Conservation (phyloP, 2,797 vertebrate species). For the Danio jaintianensis region DNA sequence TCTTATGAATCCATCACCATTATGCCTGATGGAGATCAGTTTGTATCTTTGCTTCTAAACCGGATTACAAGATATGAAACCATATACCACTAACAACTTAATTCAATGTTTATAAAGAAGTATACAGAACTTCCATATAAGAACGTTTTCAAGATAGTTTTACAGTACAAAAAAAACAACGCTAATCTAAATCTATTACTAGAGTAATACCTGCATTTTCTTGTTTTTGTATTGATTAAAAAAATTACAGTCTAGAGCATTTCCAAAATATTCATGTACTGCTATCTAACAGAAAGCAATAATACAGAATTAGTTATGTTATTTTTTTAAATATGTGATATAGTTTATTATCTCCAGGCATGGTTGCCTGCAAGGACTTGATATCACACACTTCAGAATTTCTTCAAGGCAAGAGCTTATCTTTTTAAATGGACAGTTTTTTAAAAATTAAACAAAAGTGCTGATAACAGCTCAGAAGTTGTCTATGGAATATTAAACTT, state of each 20-base stretch:
- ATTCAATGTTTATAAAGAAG: neutral
- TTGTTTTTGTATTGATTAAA: neutral
- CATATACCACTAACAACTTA: neutral
- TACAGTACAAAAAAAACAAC: neutral
- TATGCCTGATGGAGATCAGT: neutral
- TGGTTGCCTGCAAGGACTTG: neutral
- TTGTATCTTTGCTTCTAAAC: neutral
- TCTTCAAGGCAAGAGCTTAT: neutral
- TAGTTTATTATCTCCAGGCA: neutral
- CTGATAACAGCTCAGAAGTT: neutral
- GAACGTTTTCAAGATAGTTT: neutral
- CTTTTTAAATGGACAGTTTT: neutral
- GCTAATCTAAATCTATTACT: neutral
- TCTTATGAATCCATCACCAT: slow-evolving; percentile 1
- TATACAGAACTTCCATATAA: neutral
- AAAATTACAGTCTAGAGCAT: neutral
- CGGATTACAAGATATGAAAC: neutral
- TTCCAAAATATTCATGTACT: neutral
- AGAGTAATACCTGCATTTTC: neutral
- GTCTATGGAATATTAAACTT: neutral
- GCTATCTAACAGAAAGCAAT: neutral
- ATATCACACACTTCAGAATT: neutral
- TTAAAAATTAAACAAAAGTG: neutral
- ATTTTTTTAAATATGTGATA: neutral
- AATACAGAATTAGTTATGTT: neutral